phyloP scores from a whole-genome alignment of 1,140 invertebrate genomes.

The Dreissena rostriformis region DNA sequence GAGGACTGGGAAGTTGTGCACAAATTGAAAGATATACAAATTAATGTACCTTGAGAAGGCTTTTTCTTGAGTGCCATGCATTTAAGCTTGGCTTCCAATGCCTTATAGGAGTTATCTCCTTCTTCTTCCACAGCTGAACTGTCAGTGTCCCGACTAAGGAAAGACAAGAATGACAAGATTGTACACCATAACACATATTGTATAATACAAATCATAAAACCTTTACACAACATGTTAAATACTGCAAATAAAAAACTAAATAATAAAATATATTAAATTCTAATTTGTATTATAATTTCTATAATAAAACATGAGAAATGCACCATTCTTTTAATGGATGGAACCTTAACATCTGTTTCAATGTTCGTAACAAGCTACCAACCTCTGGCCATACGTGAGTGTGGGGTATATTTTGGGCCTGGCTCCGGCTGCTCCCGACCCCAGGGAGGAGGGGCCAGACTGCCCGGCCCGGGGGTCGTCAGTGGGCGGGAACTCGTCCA shows the following conservation, averaged over 20 bases:
- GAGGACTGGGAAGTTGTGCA: too few relatives aligned
- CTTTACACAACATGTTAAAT: too few relatives aligned
- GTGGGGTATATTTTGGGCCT: conserved; percentile 71
- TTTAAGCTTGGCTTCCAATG: conserved; percentile 83
- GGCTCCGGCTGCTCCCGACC: conserved; percentile 64
- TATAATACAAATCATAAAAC: too few relatives aligned
- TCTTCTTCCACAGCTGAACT: conserved; percentile 83
- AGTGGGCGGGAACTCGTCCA: conserved; percentile 37
- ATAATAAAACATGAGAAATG: too few relatives aligned
- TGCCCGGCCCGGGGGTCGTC: conserved; percentile 35
- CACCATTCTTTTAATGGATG: too few relatives aligned
- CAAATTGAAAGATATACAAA: too few relatives aligned
- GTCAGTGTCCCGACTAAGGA: conserved; percentile 74
- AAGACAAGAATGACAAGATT: not conserved
- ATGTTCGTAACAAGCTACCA: not conserved
- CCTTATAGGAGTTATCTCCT: conserved; percentile 81
- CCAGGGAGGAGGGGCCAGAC: conserved; percentile 2
- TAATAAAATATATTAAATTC: too few relatives aligned
- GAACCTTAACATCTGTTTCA: too few relatives aligned
- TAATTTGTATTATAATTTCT: too few relatives aligned
- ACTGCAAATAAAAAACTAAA: too few relatives aligned
- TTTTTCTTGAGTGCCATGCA: conserved; percentile 83
- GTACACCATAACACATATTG: too few relatives aligned
- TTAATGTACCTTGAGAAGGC: conserved; percentile 79
- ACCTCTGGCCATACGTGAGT: conserved; percentile 37